Conservation (phyloP, 2,888 invertebrate species). For the Mythimna vitellina region DNA sequence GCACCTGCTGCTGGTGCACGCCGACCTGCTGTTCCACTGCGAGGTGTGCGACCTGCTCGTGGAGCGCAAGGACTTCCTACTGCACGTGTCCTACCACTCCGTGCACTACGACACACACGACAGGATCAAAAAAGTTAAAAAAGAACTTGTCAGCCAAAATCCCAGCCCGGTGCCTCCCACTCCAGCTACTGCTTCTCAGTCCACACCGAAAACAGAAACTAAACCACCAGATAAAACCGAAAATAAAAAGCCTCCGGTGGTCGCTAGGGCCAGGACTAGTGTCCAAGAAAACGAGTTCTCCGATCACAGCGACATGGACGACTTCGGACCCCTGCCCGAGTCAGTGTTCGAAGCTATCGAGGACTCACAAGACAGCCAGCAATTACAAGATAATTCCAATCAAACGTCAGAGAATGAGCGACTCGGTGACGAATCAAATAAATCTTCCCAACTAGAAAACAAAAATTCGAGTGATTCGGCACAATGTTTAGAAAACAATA, state of each 20-base stretch:
- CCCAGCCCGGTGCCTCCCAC: neutral
- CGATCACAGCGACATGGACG: conserved; percentile 76
- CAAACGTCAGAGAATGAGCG: conserved; percentile 14
- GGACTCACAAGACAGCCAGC: conserved; percentile 73
- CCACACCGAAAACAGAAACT: neutral
- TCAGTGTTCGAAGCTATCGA: conserved; percentile 81
- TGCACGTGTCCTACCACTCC: conserved; percentile 83
- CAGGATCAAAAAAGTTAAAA: conserved; percentile 16
- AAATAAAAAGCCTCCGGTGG: neutral
- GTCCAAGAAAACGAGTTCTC: conserved; percentile 71
- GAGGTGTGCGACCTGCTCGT: conserved; percentile 81
- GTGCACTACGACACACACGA: conserved; percentile 56
- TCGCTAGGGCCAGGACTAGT: conserved; percentile 4
- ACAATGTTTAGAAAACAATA: neutral
- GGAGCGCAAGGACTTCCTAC: conserved; percentile 75
- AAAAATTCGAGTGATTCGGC: neutral
- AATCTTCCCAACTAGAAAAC: neutral
- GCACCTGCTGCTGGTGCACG: conserved; percentile 77
- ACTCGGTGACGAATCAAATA: conserved; percentile 11
- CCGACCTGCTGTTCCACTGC: conserved; percentile 81
- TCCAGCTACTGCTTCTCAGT: neutral
- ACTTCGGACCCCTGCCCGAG: conserved; percentile 75
- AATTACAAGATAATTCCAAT: conserved; percentile 19
- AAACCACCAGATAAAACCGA: neutral
- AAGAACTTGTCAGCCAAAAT: conserved; percentile 7